Percentiles rank a stretch among this genome's conserved stretches.
These are phyloP conservation scores for Pipistrellus pygmaeus DNA, from an alignment of 2,797 vertebrate species.

Conservation along the genomic window DNA sequence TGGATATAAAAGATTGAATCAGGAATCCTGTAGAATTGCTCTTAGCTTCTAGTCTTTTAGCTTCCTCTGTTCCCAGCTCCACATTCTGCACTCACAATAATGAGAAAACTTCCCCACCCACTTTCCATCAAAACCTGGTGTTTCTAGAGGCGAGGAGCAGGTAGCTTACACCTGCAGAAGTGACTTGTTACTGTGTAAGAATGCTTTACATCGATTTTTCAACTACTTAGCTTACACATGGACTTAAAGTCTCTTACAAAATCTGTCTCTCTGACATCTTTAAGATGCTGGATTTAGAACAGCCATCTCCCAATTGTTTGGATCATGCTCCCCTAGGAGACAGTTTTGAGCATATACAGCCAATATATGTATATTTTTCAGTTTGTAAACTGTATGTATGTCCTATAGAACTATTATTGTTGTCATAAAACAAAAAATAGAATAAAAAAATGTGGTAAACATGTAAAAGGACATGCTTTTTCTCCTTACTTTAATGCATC, in stretches of 20 bases:
- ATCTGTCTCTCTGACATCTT: not conserved
- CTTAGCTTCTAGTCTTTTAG: not conserved
- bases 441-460: not conserved
- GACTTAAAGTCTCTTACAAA: not conserved
- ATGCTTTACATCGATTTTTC: not conserved
- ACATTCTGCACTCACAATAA: not conserved
- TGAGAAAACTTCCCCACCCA: not conserved
- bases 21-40: not conserved
- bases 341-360: not conserved
- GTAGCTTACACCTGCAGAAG: not conserved
- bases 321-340: not conserved
- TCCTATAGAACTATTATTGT: not conserved
- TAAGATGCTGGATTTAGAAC: conserved; percentile 7
- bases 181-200: not conserved
- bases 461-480: not conserved
- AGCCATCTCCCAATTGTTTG: not conserved
- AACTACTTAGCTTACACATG: not conserved
- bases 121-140: not conserved
- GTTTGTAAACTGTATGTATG: not conserved
- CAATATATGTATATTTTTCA: not conserved
- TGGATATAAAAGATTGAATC: not conserved
- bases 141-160: not conserved
- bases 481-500: not conserved
- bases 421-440: conserved; percentile 9
- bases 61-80: not conserved